Base-by-base conservation (phyloP, 2,113 vertebrate species). In the Platysteira castanea region DNA sequence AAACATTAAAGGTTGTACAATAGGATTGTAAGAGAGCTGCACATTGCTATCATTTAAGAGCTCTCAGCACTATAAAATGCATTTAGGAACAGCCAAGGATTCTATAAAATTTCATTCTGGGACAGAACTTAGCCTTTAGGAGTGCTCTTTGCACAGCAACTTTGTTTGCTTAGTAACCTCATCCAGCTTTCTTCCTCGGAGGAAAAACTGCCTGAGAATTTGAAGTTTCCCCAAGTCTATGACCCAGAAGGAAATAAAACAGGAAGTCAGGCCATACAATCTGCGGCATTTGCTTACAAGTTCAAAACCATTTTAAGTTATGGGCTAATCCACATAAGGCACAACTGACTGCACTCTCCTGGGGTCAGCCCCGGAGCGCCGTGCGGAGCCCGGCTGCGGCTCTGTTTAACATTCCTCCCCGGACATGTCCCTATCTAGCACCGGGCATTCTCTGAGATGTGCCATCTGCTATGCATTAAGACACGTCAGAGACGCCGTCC, bases 21-120 rank as follows among this genome's bases (percentile, higher is more conserved):
- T 1, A 96, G 37, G 35, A 23, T 39, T 61, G 76, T 79, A 84
- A 94, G 84, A 97, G 95, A 96, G 56, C 61, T 90, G 22, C 41
- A 83, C 27, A 52, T 65, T 93, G 59, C 76, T 92, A 90, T 88
- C 78, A 82, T 95, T 92, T 95, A 93, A 93, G 89, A 96, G 74
- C 85, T 93, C 92, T 97, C 90, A 82, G 86, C 42, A 42, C 90
- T 82, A 94, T 87, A 83, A 75, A 50, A 90, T 1, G n/a, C 74
- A 41, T 89, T 91, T 63, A 80, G 83, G 94, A 95, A 84, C 85
- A 94, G 93, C 94, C 91, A 93, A 92, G 90, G 80, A 79, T 30
- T 7, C 90, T 91, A 86, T 95, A 95, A 96, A 93, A 97, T 64
- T 87, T 95, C 74, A 93, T 81, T 79, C 78, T 47, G 27, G 56